Evolutionary conservation across 2,113 vertebrate species (phyloP).

Genomic region (Paratilapia polleni): DNA sequence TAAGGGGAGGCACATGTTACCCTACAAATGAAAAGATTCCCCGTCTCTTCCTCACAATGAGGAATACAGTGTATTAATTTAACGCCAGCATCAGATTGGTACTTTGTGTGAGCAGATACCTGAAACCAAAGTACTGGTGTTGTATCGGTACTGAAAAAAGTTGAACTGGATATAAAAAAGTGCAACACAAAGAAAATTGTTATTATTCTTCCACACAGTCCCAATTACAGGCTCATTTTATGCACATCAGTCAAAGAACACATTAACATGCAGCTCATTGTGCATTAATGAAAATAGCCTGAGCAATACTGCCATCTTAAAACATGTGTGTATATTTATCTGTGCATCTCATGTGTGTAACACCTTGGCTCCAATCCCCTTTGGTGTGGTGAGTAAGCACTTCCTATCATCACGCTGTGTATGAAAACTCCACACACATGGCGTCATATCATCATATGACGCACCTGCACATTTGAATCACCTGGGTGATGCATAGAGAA

Average conservation of each 20-base stretch:
- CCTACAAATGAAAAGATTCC: too few relatives aligned
- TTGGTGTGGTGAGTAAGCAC: slow-evolving; percentile 30
- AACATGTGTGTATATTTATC: not conserved
- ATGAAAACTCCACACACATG: not conserved
- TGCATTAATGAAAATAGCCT: not conserved
- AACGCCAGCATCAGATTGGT: too few relatives aligned
- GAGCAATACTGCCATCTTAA: not conserved
- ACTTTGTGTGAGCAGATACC: too few relatives aligned
- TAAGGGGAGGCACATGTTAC: too few relatives aligned
- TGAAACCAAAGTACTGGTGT: too few relatives aligned
- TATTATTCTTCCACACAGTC: not conserved
- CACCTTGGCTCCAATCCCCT: not conserved
- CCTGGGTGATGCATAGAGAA: not conserved
- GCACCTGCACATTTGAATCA: not conserved
- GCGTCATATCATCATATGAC: not conserved
- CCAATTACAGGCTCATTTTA: not conserved
- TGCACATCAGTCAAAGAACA: not conserved
- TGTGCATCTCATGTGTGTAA: not conserved
- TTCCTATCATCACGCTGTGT: not conserved
- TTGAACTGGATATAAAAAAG: not conserved
- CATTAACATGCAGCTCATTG: not conserved
- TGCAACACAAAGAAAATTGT: not conserved
- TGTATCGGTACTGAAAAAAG: not conserved
- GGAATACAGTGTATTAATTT: too few relatives aligned
- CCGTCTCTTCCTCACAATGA: too few relatives aligned